Base-by-base conservation (phyloP, 2,113 vertebrate genomes). In the Channa argus region DNA sequence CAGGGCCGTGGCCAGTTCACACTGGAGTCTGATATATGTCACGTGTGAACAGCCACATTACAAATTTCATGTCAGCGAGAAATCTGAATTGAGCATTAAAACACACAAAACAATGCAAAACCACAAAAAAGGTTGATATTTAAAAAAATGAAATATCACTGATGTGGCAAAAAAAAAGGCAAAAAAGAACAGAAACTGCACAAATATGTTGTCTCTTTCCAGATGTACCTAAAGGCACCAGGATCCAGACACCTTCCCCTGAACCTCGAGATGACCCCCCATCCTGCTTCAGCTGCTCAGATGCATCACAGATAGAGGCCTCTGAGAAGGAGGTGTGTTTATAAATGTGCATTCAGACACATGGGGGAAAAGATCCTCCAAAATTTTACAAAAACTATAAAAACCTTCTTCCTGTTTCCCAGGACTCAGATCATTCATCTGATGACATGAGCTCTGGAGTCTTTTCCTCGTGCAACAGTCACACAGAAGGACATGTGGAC, bases 401-500 rank as follows among this genome's bases (percentile, higher is more conserved):
- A 55, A 41, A 7, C 0, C 14, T 14, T 62, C n/a, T 34, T 45
- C 73, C 3, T 5, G 0, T 41, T 41, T 84, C 55, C 3, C 78
- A 97, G 96, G 95, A 95, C 80, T 95, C 95, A 0, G 94, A 95
- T 3, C 94, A 92, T 76, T 95, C 94, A 5, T 97, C 96, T 0
- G 96, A 97, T 71, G 96, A 96, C n/a, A 93, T 96, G 88, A 99
- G 97, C 90, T 99, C 97, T 0, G 97, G 97, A 5, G 94, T 98
- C 36, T 96, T 97, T 58, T 99, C 97, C 0, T 97, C 97, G 0
- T 96, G 95, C 94, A 93, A 89, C 93, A 97, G 97, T 88, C 96
- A 95, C 33, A 65, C 92, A 0, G 96, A 96, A 0, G 90, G 88
- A 5, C 92, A 94, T 15, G 82, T 95, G 88, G 95, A 96, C 24